These are phyloP conservation scores for Sarcophaga rosellei DNA, from an alignment of 2,888 invertebrate genomes.

Conservation along the genomic window DNA sequence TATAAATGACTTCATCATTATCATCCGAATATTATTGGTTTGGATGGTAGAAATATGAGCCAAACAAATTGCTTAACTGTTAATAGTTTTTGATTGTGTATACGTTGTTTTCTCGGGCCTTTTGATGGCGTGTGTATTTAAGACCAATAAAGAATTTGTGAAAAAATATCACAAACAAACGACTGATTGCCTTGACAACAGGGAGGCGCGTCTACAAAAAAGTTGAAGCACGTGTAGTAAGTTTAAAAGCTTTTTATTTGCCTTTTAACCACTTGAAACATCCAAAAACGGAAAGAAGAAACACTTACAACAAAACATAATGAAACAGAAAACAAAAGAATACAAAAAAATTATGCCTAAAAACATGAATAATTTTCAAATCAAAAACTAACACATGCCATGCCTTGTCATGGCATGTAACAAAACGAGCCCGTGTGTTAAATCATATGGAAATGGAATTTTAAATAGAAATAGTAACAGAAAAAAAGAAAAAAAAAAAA, in stretches of 20 bases:
- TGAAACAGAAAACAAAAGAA: not conserved
- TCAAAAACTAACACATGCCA: not conserved
- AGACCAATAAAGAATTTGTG: not conserved
- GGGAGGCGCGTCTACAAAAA: no score
- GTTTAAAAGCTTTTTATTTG: not conserved
- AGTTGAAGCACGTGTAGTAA: not conserved
- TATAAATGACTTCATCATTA: no score
- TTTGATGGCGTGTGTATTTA: not conserved
- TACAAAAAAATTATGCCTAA: not conserved
- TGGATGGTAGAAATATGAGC: no score
- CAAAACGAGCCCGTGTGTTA: not conserved
- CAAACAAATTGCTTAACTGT: not conserved
- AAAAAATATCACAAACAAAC: not conserved
- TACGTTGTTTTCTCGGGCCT: not conserved
- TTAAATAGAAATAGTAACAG: no score
- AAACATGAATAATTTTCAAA: not conserved
- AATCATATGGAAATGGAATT: not conserved
- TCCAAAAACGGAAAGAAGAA: not conserved
- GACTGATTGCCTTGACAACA: no score
- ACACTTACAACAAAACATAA: not conserved
- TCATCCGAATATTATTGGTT: no score
- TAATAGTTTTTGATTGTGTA: not conserved
- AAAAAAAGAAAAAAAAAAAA: no score
- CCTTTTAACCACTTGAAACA: not conserved
- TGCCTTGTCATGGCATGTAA: no score